A percentile compares a stretch with the other conserved stretches of the same genome.
These are phyloP conservation scores for Thyatira batis DNA, from an alignment of 2,888 invertebrate genomes.

Conservation along the genomic window DNA sequence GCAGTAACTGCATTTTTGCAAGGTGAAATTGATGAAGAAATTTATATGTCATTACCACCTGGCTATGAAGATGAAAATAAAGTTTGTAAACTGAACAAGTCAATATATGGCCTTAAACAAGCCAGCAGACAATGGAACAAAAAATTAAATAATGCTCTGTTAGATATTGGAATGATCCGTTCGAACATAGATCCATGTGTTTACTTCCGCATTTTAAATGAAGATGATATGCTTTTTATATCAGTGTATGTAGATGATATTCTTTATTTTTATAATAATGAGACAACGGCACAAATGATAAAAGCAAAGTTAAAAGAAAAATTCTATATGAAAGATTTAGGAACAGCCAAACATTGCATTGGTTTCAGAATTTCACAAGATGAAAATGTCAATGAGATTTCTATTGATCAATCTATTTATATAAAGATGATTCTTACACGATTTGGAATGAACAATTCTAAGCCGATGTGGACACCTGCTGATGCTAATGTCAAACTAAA, in stretches of 20 bases:
- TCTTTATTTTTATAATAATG: slow-evolving; percentile 15
- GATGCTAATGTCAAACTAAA: slow-evolving; percentile 10
- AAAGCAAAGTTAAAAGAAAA: slow-evolving; percentile 19
- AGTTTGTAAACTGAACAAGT: slow-evolving; percentile 17
- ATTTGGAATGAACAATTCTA: slow-evolving; percentile 18
- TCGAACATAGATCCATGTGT: slow-evolving; percentile 31
- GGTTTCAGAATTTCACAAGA: too few species aligned
- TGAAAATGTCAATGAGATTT: slow-evolving; percentile 24
- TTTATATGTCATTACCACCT: slow-evolving; percentile 18
- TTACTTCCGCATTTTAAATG: slow-evolving; percentile 17
- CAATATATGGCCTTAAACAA: slow-evolving; percentile 14
- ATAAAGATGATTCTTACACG: slow-evolving; percentile 9
- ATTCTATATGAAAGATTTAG: too few species aligned
- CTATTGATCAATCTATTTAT: slow-evolving; percentile 16
- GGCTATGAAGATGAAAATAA: slow-evolving; percentile 5
- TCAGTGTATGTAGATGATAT: slow-evolving; percentile 30
- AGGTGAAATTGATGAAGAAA: slow-evolving; percentile 19
- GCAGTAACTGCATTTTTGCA: slow-evolving; percentile 22
- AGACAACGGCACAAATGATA: slow-evolving; percentile 2
- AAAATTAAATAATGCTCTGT: slow-evolving; percentile 17
- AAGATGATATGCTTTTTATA: slow-evolving; percentile 24
- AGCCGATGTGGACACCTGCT: slow-evolving; percentile 14
- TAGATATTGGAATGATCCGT: slow-evolving; percentile 22
- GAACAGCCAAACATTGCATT: too few species aligned
- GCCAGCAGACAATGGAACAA: slow-evolving; percentile 28